Percentiles rank a stretch among this genome's conserved stretches.
Conservation (phyloP, 35 echinoderm and acorn worm species). For the Strongylocentrotus purpuratus region DNA sequence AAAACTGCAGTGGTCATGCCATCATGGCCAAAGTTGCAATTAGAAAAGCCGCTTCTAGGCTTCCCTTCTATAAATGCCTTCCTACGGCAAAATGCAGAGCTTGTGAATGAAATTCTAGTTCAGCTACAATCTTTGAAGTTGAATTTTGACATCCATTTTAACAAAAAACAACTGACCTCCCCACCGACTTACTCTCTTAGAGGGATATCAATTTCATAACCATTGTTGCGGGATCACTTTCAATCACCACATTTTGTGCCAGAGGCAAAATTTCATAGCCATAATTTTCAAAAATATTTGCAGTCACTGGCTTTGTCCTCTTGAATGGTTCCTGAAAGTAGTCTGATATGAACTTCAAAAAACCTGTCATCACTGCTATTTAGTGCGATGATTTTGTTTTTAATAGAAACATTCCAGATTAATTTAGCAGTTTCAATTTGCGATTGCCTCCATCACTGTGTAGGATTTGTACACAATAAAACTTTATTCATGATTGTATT, state of each 20-base stretch:
- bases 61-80: too few relatives aligned
- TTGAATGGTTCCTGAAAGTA: neutral
- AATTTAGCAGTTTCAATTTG: neutral
- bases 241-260: neutral
- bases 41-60: too few relatives aligned
- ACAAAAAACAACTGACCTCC: neutral
- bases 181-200: neutral
- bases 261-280: neutral
- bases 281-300: slow-evolving; percentile 13
- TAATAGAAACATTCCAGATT: neutral
- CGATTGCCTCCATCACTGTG: neutral
- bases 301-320: neutral
- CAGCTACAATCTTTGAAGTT: neutral
- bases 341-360: neutral
- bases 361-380: neutral
- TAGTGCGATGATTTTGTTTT: neutral
- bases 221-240: neutral
- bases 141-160: neutral
- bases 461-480: too few relatives aligned
- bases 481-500: neutral
- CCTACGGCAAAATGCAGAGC: too few relatives aligned
- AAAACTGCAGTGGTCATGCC: too few relatives aligned
- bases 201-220: neutral
- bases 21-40: too few relatives aligned
- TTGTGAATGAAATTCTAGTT: neutral